Evolutionary conservation across 30 jellyfish, hydroid and myxozoan species (phyloP).

Genomic region (Phacellophora camtschatica): DNA sequence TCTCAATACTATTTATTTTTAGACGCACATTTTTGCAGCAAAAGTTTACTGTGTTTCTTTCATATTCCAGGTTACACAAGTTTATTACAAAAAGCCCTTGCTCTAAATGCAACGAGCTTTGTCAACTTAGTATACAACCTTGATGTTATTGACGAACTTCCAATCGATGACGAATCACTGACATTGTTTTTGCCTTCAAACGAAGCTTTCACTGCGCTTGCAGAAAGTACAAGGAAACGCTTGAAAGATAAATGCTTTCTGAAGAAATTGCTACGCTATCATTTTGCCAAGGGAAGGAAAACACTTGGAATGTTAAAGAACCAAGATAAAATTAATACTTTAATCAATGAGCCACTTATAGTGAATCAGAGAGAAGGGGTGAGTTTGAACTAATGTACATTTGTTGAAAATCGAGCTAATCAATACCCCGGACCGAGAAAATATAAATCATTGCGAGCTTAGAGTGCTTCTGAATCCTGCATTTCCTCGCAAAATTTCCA

Average conservation of each 20-base stretch:
- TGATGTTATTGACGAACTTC: constrained; percentile 66
- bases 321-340: constrained; percentile 22
- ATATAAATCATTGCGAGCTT: too few species aligned
- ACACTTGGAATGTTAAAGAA: neutral
- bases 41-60: neutral
- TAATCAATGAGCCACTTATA: neutral
- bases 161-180: constrained; percentile 8
- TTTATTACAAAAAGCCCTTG: constrained; percentile 21
- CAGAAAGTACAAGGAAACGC: constrained; percentile 3
- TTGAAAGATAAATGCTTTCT: constrained; percentile 73
- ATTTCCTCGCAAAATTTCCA: too few species aligned
- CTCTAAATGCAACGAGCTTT: constrained; percentile 61
- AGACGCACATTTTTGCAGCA: neutral
- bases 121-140: constrained; percentile 82
- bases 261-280: constrained; percentile 62
- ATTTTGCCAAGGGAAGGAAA: constrained; percentile 60
- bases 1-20: neutral
- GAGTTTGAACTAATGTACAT: too few species aligned
- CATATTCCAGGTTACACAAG: neutral
- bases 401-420: too few species aligned
- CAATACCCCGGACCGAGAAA: too few species aligned
- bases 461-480: too few species aligned
- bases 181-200: constrained; percentile 81
- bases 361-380: constrained; percentile 19
- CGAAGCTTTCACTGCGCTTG: constrained; percentile 49